Percentiles rank a stretch among this genome's conserved stretches.
phyloP scores from a whole-genome alignment of 2,888 invertebrate genomes.

The Diploptera punctata region DNA sequence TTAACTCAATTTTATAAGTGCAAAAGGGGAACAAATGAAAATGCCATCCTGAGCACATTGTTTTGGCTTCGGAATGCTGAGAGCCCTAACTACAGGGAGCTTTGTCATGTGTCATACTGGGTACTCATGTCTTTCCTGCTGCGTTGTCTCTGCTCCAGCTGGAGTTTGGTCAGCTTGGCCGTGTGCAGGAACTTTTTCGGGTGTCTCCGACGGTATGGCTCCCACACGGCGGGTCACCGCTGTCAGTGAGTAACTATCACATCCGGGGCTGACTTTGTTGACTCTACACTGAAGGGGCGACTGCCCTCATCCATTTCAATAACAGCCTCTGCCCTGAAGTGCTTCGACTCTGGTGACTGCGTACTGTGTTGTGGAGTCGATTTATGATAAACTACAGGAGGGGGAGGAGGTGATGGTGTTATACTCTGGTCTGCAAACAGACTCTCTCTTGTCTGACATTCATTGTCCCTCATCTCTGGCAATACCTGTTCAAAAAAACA shows the following conservation, averaged over 20 bases:
- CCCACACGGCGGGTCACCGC: slow-evolving; percentile 57
- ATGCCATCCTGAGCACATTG: too few species aligned
- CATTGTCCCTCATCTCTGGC: slow-evolving; percentile 73
- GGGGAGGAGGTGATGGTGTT: slow-evolving; percentile 53
- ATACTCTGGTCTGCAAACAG: slow-evolving; percentile 61
- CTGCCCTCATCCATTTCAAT: slow-evolving; percentile 62
- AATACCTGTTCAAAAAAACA: too few species aligned
- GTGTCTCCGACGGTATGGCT: slow-evolving; percentile 63
- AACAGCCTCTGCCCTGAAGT: slow-evolving; percentile 65
- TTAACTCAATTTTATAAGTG: too few species aligned
- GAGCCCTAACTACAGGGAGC: too few species aligned
- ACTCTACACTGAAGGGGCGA: slow-evolving; percentile 80
- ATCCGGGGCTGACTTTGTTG: slow-evolving; percentile 88
- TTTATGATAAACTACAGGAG: slow-evolving; percentile 48
- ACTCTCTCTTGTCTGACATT: slow-evolving; percentile 85
- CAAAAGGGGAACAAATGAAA: too few species aligned
- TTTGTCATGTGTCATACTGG: slow-evolving; percentile 35
- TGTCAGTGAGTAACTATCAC: slow-evolving; percentile 87
- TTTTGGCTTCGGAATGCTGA: too few species aligned
- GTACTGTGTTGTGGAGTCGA: slow-evolving; percentile 20
- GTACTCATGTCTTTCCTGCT: slow-evolving; percentile 27
- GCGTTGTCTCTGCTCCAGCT: slow-evolving; percentile 10
- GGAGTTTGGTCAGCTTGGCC: slow-evolving; percentile 22
- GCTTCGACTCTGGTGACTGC: slow-evolving; percentile 38
- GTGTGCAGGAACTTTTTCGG: slow-evolving; percentile 54